Base-by-base conservation (phyloP, 2,888 invertebrate species). In the Erebia palarica region DNA sequence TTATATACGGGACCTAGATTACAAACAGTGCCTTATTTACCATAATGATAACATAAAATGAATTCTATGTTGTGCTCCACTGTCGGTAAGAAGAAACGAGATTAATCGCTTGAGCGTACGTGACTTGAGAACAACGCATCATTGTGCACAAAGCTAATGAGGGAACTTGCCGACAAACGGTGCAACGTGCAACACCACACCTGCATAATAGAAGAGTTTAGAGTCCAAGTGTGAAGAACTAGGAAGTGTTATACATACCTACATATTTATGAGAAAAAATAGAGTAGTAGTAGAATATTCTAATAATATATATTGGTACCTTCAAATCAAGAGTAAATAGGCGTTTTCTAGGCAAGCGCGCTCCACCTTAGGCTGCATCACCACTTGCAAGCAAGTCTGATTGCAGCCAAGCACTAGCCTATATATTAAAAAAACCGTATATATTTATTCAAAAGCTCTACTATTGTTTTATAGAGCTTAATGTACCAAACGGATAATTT, bases 81-180 rank as follows among this genome's bases (percentile, higher is more conserved):
- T 70, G 63, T 67, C 68, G 70, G 71, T 70, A 57, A 70, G 66
- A 65, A 70, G 69, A 70, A 71, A 71, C 71, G 71, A 71, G 71
- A 74, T 74, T 75, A 75, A 74, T 75, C 73, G 74, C 63, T 65
- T 42, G 68, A 67, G 66, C 61, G 66, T 75, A 75, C 75, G 75
- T 75, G 75, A 75, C 74, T 73, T 57, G 73, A 73, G 72, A 74
- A 74, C 72, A 70, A 66, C 61, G 64, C 71, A 66, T 73, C 84
- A 83, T 84, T 87, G 82, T 85, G 76, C 75, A 75, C 77, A 78
- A 78, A 78, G 79, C 75, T 78, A 77, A 77, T 77, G 78, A 76
- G 78, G 70, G 64, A 75, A 69, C 76, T 73, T 65, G 74, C 77
- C 72, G 75, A 75, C 74, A 69, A 70, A 73, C 65, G 53, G 55